phyloP scores from a whole-genome alignment of 1,140 invertebrate species.

The Lucilia sericata region DNA sequence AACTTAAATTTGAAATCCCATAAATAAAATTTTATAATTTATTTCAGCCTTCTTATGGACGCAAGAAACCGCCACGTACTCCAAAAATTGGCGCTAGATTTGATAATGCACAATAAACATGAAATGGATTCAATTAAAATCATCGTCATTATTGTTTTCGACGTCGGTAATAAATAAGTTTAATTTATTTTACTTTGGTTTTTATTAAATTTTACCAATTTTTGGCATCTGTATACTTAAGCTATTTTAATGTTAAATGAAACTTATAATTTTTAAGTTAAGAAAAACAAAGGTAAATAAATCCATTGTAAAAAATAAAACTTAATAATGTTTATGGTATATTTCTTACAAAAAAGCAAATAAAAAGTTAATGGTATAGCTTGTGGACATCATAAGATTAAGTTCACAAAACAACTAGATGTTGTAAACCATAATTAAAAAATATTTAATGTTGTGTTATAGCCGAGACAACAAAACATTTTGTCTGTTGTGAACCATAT shows the following conservation, averaged over 20 bases:
- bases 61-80: conserved; percentile 49
- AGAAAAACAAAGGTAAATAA: conserved; percentile 14
- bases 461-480: too few relatives aligned
- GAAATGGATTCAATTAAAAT: not conserved
- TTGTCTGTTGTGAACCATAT: too few relatives aligned
- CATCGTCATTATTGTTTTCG: not conserved
- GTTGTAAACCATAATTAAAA: too few relatives aligned
- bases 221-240: too few relatives aligned
- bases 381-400: too few relatives aligned
- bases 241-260: not conserved
- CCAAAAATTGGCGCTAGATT: conserved; percentile 63
- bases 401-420: too few relatives aligned
- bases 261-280: conserved; percentile 38
- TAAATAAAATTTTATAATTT: not conserved
- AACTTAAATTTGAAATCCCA: too few relatives aligned
- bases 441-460: too few relatives aligned
- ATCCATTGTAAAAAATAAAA: not conserved
- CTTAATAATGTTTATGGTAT: too few relatives aligned
- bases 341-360: too few relatives aligned
- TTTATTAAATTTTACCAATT: not conserved
- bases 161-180: not conserved
- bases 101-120: conserved; percentile 49
- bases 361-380: too few relatives aligned
- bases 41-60: not conserved
- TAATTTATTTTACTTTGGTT: not conserved